Percentiles rank a stretch among this genome's conserved stretches.
Evolutionary conservation across 2,113 vertebrate genomes (phyloP).

Genomic region (Limnothrissa miodon): DNA sequence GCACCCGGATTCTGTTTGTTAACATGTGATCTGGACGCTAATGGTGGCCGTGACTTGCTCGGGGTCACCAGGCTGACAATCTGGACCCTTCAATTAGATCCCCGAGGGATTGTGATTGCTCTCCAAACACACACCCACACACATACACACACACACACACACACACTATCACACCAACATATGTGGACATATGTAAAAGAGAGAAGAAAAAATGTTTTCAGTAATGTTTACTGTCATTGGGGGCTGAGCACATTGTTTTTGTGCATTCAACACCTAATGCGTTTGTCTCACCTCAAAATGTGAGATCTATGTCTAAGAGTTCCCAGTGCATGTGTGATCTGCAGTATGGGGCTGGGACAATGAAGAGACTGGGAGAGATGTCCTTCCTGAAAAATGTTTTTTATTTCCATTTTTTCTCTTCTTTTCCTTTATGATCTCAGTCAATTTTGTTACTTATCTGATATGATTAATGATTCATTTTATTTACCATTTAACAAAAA

Average conservation of each 20-base stretch:
- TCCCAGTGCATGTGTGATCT: background rate
- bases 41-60: slow-evolving; percentile 78
- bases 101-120: slow-evolving; percentile 61
- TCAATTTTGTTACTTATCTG: background rate
- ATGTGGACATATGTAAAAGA: background rate
- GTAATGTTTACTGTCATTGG: background rate
- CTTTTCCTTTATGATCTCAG: background rate
- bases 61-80: slow-evolving; percentile 67
- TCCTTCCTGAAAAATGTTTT: background rate
- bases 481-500: background rate
- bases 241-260: background rate
- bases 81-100: slow-evolving; percentile 72
- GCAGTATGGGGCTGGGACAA: background rate
- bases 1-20: slow-evolving; percentile 89
- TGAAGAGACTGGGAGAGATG: background rate
- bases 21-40: slow-evolving; percentile 82
- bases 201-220: background rate
- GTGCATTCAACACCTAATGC: slow-evolving; percentile 2
- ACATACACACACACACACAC: slow-evolving; percentile 33
- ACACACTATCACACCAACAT: slow-evolving; percentile 16
- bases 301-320: background rate
- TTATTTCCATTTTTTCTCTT: background rate
- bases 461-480: background rate
- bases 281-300: slow-evolving; percentile 5
- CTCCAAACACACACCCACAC: slow-evolving; percentile 27